A percentile compares a stretch with the other conserved stretches of the same genome.
These are phyloP conservation scores for Zophobas morio DNA, from an alignment of 1,140 invertebrate genomes.

Conservation along the genomic window DNA sequence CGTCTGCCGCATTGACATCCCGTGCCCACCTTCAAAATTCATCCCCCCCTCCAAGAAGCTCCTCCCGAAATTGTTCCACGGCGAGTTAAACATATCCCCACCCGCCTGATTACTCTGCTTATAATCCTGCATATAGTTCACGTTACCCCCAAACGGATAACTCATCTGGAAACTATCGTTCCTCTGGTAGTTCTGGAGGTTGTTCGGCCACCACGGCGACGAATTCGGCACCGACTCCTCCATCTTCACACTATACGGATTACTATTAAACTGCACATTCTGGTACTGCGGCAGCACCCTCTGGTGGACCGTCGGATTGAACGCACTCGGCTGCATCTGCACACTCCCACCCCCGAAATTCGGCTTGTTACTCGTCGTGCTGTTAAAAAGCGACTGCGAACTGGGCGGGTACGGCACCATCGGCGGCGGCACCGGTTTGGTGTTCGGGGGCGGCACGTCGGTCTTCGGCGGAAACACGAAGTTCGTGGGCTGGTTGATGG, in stretches of 20 bases:
- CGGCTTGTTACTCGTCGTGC: neutral
- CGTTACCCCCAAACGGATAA: conserved; percentile 18
- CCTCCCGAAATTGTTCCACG: conserved; percentile 52
- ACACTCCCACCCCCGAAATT: neutral
- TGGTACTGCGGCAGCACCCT: conserved; percentile 34
- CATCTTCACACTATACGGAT: conserved; percentile 43
- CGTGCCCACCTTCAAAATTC: conserved; percentile 36
- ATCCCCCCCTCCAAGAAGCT: neutral
- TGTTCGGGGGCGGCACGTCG: conserved; percentile 43
- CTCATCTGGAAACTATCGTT: conserved; percentile 17
- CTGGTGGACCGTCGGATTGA: neutral
- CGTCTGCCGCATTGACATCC: conserved; percentile 63
- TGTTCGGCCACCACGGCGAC: conserved; percentile 49
- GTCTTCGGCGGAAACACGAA: conserved; percentile 55
- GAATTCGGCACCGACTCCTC: conserved; percentile 26
- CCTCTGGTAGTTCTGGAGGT: conserved; percentile 45
- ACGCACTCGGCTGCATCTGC: neutral
- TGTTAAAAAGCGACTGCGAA: conserved; percentile 16
- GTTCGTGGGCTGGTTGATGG: conserved; percentile 54
- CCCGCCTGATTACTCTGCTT: conserved; percentile 14
- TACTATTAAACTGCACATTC: conserved; percentile 32
- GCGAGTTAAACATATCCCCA: conserved; percentile 55
- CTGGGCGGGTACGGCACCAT: neutral
- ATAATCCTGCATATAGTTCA: conserved; percentile 24
- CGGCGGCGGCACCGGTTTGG: conserved; percentile 25